Evolutionary conservation across 1,140 invertebrate species (phyloP).

Genomic region (Drosophila obscura): DNA sequence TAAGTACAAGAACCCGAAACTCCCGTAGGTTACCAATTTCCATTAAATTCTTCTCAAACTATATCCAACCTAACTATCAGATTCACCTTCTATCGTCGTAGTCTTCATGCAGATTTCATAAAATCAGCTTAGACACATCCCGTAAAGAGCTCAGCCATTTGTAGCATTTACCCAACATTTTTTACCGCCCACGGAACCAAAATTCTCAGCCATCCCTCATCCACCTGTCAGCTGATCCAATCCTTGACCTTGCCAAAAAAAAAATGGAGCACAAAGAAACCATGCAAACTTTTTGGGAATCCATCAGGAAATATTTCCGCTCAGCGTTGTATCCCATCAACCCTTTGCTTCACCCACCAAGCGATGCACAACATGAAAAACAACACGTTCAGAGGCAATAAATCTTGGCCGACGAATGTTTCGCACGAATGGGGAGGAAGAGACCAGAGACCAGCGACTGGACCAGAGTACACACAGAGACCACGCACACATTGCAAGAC

Average conservation of each 20-base stretch:
- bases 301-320: constrained; percentile 43
- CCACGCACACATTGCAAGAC: constrained; percentile 12
- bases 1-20: too few species aligned
- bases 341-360: constrained; percentile 8
- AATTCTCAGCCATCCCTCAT: constrained; percentile 10
- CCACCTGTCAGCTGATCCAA: constrained; percentile 8
- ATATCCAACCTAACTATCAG: too few species aligned
- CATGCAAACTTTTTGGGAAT: constrained; percentile 7
- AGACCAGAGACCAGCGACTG: not conserved
- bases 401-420: constrained; percentile 63
- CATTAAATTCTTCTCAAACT: too few species aligned
- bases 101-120: too few species aligned
- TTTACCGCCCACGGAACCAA: not conserved
- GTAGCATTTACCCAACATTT: not conserved
- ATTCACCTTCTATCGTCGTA: too few species aligned
- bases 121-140: too few species aligned
- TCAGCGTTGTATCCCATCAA: constrained; percentile 29
- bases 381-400: constrained; percentile 66
- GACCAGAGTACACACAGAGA: constrained; percentile 6
- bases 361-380: constrained; percentile 51
- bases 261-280: constrained; percentile 3
- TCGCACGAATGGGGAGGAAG: constrained; percentile 53
- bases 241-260: constrained; percentile 58
- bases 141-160: too few species aligned
- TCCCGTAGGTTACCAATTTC: too few species aligned